These are phyloP conservation scores for Cochlearius cochlearius DNA, from an alignment of 2,113 vertebrate species.

Conservation along the genomic window DNA sequence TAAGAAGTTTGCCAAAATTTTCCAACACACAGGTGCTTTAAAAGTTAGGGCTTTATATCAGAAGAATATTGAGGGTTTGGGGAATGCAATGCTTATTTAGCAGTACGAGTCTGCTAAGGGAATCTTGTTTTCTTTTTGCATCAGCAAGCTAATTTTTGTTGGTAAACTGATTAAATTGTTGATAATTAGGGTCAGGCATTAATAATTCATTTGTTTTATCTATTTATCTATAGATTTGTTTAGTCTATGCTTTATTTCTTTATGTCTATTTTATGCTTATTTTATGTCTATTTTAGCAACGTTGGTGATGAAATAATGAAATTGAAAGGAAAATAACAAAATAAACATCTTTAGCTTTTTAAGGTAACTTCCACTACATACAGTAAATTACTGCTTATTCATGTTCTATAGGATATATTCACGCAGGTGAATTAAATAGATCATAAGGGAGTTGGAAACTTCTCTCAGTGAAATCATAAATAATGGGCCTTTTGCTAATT, in stretches of 20 bases:
- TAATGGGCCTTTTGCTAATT: neutral
- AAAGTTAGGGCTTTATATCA: neutral
- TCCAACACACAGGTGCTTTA: neutral
- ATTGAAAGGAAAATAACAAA: neutral
- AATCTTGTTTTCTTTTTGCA: neutral
- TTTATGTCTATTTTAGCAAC: neutral
- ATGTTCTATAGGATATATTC: neutral
- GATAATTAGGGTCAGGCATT: neutral
- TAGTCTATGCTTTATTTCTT: neutral
- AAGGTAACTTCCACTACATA: neutral
- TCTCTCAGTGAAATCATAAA: neutral
- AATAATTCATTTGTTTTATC: neutral
- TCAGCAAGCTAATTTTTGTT: neutral
- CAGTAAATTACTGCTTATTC: neutral
- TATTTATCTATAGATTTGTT: too few relatives aligned
- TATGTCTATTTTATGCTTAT: neutral
- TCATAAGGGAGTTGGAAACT: neutral
- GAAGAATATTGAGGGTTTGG: neutral
- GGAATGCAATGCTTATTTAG: neutral
- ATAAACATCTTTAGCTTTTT: neutral
- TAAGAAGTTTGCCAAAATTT: neutral
- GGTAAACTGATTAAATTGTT: neutral
- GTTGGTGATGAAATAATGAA: neutral
- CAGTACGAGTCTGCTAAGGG: neutral
- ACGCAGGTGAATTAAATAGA: neutral